Evolutionary conservation across 2,888 invertebrate species (phyloP).

Genomic region (Chorisops tibialis): DNA sequence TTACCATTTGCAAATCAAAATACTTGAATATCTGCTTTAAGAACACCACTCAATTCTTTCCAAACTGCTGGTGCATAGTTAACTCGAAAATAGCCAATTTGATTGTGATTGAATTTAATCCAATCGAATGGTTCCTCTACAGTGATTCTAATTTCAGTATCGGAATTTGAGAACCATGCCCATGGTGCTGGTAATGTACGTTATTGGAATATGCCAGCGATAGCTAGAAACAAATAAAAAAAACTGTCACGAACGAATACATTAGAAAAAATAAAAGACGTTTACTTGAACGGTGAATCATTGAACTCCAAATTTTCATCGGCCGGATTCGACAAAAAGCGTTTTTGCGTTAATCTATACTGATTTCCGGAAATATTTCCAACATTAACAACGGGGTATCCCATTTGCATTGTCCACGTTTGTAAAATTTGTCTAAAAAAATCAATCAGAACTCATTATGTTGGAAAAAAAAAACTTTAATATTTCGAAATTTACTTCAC

Average conservation of each 20-base stretch:
- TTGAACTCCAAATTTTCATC: constrained; percentile 54
- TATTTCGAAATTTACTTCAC: too few relatives aligned
- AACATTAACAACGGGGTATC: constrained; percentile 74
- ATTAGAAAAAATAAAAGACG: too few relatives aligned
- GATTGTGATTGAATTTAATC: constrained; percentile 82
- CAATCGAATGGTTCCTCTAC: constrained; percentile 52
- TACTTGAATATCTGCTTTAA: constrained; percentile 43
- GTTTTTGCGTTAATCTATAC: constrained; percentile 65
- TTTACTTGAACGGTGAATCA: constrained; percentile 56
- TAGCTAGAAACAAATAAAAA: constrained; percentile 66
- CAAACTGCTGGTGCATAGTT: constrained; percentile 73
- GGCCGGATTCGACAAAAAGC: constrained; percentile 71
- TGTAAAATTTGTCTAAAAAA: constrained; percentile 65
- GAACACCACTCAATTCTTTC: constrained; percentile 51
- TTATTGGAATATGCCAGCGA: constrained; percentile 83
- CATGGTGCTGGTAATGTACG: constrained; percentile 62
- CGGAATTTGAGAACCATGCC: constrained; percentile 48
- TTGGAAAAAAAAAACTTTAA: too few relatives aligned
- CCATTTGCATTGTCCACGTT: constrained; percentile 88
- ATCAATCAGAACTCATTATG: too few relatives aligned
- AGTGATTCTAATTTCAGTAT: constrained; percentile 43
- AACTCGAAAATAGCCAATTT: constrained; percentile 85
- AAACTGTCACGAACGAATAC: too few relatives aligned
- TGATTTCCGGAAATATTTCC: constrained; percentile 51
- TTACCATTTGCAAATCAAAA: too few relatives aligned